Conservation (phyloP, 2,797 vertebrate genomes). For the Chelon auratus region DNA sequence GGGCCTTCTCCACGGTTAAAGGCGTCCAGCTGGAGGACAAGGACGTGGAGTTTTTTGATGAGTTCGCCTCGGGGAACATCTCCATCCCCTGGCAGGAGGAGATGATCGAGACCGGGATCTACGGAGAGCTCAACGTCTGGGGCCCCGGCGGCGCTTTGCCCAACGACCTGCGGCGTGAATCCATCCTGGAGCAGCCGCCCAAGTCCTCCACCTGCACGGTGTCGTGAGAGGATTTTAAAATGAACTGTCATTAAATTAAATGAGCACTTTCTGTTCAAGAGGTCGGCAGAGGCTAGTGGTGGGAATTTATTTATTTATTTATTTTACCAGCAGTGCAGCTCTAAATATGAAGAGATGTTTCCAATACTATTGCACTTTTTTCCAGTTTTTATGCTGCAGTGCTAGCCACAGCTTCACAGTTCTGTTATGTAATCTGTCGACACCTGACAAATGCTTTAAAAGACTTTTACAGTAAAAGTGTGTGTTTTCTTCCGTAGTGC, state of each 20-base stretch:
- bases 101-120: constrained; percentile 91
- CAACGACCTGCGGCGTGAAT: constrained; percentile 85
- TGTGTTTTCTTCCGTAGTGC: constrained; percentile 3
- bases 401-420: neutral
- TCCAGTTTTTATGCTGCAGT: neutral
- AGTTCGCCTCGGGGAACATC: constrained; percentile 90
- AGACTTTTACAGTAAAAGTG: neutral
- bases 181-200: constrained; percentile 75
- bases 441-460: constrained; percentile 13
- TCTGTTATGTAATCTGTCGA: neutral
- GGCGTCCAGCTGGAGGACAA: constrained; percentile 84
- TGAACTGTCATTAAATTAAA: constrained; percentile 7
- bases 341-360: neutral
- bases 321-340: neutral
- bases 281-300: neutral
- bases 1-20: constrained; percentile 90
- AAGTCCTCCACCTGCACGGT: constrained; percentile 89
- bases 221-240: constrained; percentile 56
- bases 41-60: constrained; percentile 84
- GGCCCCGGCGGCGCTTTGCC: constrained; percentile 76
- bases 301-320: neutral
- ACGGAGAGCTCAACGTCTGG: constrained; percentile 87
- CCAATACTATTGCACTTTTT: neutral
- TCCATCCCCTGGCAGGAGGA: constrained; percentile 93
- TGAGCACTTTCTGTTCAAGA: constrained; percentile 9